Evolutionary conservation across 64 coral and sea anemone species (phyloP).

Genomic region (Exaiptasia diaphana): DNA sequence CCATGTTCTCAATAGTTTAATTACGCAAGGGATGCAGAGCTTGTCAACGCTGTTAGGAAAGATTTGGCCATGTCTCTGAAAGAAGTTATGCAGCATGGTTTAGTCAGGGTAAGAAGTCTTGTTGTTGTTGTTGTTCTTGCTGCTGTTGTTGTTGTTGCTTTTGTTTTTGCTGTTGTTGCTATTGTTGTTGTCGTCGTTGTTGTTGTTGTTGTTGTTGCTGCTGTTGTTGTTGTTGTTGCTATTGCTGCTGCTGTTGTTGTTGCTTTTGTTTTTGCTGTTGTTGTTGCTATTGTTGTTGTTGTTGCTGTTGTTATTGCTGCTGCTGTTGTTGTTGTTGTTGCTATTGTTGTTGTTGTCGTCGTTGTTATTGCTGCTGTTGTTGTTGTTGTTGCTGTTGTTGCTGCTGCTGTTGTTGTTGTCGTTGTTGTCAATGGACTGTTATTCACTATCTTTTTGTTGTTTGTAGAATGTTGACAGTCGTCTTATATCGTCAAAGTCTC

Average conservation of each 20-base stretch:
- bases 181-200: background rate
- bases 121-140: background rate
- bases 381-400: no score
- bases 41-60: conserved; percentile 82
- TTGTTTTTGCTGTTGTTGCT: no score
- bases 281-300: no score
- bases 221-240: background rate
- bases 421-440: background rate
- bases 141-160: no score
- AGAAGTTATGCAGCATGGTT: conserved; percentile 86
- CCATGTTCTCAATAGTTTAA: no score
- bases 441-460: background rate
- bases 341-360: no score
- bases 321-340: no score
- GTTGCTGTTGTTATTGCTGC: no score
- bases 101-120: conserved; percentile 71
- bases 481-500: conserved; percentile 80
- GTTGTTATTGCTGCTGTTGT: no score
- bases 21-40: conserved; percentile 75
- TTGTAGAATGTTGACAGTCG: conserved; percentile 64
- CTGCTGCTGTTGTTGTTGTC: no score
- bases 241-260: no score
- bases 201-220: background rate
- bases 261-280: no score
- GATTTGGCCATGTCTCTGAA: conserved; percentile 85